Evolutionary conservation across 2,888 invertebrate species (phyloP).

Genomic region (Unio delphinus): DNA sequence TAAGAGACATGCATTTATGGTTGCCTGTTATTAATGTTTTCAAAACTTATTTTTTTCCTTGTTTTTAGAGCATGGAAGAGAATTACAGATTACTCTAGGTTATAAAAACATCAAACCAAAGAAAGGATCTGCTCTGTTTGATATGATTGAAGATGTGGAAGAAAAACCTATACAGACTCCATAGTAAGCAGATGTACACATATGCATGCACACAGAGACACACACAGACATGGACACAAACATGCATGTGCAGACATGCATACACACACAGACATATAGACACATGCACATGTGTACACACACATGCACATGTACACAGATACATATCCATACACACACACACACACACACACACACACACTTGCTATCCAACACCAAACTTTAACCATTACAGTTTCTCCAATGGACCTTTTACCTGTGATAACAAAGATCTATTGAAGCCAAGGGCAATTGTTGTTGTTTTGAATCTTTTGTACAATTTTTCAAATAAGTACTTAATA

Average conservation of each 20-base stretch:
- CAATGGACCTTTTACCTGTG: no score
- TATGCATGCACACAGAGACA: neutral
- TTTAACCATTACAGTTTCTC: no score
- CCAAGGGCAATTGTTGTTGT: no score
- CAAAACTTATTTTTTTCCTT: neutral
- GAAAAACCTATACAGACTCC: slow-evolving; percentile 64
- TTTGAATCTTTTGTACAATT: no score
- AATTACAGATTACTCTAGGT: slow-evolving; percentile 64
- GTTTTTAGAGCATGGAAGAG: slow-evolving; percentile 54
- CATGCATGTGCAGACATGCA: neutral
- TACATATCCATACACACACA: neutral
- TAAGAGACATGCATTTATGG: neutral
- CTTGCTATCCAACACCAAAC: no score
- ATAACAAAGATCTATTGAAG: no score
- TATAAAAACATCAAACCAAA: slow-evolving; percentile 60
- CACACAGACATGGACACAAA: neutral
- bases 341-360: neutral
- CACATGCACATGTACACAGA: neutral
- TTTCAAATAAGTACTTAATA: no score
- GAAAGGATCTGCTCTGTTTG: slow-evolving; percentile 63
- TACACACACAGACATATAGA: neutral
- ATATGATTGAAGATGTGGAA: slow-evolving; percentile 67
- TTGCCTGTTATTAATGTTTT: slow-evolving; percentile 2
- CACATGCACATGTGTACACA: no score
- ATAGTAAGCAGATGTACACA: slow-evolving; percentile 52